Evolutionary conservation across 2,113 vertebrate species (phyloP).

Genomic region (Lepus europaeus): DNA sequence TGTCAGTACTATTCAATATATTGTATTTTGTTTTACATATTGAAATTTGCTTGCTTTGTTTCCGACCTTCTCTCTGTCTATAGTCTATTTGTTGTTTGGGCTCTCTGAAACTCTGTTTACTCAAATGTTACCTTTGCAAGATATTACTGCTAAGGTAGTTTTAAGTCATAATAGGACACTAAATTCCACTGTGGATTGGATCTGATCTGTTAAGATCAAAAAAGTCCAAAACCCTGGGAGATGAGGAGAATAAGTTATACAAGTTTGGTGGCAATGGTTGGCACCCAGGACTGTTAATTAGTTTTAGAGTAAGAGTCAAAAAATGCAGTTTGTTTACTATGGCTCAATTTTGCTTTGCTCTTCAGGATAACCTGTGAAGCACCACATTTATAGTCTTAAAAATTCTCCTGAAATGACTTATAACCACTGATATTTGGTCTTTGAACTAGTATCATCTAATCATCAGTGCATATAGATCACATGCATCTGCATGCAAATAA

Average conservation of each 20-base stretch:
- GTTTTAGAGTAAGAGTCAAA: slow-evolving; percentile 39
- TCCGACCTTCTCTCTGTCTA: neutral
- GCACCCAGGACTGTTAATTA: neutral
- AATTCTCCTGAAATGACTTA: neutral
- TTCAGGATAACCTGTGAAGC: neutral
- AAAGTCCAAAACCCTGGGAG: neutral
- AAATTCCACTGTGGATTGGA: neutral
- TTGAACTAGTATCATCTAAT: slow-evolving; percentile 4
- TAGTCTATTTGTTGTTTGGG: neutral
- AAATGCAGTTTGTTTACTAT: neutral
- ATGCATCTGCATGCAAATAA: neutral
- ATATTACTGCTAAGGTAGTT: neutral
- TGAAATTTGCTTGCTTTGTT: neutral
- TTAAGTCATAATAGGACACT: neutral
- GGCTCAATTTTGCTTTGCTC: neutral
- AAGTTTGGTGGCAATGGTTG: neutral
- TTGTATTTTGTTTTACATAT: neutral
- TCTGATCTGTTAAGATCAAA: neutral
- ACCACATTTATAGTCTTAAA: neutral
- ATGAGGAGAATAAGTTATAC: neutral
- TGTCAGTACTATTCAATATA: neutral
- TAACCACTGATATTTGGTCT: slow-evolving; percentile 16
- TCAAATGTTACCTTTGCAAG: neutral
- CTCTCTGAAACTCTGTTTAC: neutral
- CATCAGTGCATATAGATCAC: neutral